Percentiles rank a stretch among this genome's conserved stretches.
phyloP scores from a whole-genome alignment of 2,797 vertebrate species.

The Cephalopachus bancanus region DNA sequence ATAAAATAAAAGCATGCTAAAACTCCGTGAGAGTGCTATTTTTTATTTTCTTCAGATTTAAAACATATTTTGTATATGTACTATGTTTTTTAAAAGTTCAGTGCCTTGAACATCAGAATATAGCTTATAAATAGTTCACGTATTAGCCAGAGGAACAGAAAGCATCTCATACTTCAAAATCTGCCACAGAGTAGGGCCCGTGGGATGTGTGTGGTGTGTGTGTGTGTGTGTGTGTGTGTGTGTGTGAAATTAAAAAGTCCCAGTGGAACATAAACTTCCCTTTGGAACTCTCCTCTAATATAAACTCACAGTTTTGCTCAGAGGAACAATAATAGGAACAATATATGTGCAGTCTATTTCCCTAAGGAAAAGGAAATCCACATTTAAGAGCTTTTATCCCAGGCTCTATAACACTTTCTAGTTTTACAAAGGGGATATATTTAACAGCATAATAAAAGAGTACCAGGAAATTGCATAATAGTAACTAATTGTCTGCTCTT shows the following conservation, averaged over 20 bases:
- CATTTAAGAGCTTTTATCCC: conserved; percentile 73
- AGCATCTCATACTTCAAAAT: conserved; percentile 5
- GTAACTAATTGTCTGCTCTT: conserved; percentile 64
- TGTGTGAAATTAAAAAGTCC: conserved; percentile 18
- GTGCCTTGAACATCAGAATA: conserved; percentile 18
- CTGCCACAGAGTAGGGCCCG: neutral
- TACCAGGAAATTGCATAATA: conserved; percentile 69
- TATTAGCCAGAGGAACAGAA: neutral
- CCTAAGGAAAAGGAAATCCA: conserved; percentile 65
- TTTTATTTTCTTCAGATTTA: neutral
- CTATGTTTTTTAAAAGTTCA: neutral
- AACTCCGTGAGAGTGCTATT: neutral
- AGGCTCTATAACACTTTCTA: conserved; percentile 52
- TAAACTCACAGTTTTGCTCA: conserved; percentile 66
- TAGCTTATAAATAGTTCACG: neutral
- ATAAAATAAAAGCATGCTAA: neutral
- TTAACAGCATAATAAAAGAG: conserved; percentile 70
- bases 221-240: neutral
- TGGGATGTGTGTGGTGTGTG: neutral
- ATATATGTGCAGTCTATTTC: conserved; percentile 59
- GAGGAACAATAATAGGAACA: conserved; percentile 58
- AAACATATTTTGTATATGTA: conserved; percentile 8
- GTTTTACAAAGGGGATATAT: conserved; percentile 64
- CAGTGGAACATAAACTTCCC: neutral
- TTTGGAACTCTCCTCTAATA: conserved; percentile 40